Conservation (phyloP, 2,797 vertebrate genomes). For the Rhabdomys pumilio region DNA sequence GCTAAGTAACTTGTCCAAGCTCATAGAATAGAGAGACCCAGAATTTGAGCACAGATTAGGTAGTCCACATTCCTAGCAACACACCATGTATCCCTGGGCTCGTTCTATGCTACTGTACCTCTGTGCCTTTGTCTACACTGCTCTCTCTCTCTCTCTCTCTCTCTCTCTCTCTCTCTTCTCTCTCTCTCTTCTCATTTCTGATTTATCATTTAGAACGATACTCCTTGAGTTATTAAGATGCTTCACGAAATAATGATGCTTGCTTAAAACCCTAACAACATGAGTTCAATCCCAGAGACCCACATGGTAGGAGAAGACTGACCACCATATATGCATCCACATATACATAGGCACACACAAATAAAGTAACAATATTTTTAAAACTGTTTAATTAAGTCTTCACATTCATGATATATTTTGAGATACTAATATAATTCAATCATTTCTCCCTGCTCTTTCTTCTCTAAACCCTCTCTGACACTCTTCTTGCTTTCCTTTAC, state of each 20-base stretch:
- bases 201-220: neutral
- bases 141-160: neutral
- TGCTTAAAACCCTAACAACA: neutral
- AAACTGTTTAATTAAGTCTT: neutral
- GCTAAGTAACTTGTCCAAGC: neutral
- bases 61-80: neutral
- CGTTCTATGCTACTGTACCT: neutral
- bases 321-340: fast-evolving
- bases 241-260: neutral
- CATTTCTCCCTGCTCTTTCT: neutral
- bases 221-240: neutral
- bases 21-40: neutral
- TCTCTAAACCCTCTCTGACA: neutral
- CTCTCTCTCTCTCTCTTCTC: too few species aligned
- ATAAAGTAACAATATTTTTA: neutral
- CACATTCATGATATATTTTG: neutral
- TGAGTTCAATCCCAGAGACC: neutral
- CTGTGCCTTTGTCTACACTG: neutral
- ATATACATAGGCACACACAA: neutral
- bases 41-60: neutral
- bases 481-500: neutral
- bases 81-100: neutral
- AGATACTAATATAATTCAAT: neutral
- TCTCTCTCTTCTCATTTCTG: neutral
- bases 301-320: neutral